Evolutionary conservation across 2,113 vertebrate species (phyloP).

Genomic region (Macrotus californicus): DNA sequence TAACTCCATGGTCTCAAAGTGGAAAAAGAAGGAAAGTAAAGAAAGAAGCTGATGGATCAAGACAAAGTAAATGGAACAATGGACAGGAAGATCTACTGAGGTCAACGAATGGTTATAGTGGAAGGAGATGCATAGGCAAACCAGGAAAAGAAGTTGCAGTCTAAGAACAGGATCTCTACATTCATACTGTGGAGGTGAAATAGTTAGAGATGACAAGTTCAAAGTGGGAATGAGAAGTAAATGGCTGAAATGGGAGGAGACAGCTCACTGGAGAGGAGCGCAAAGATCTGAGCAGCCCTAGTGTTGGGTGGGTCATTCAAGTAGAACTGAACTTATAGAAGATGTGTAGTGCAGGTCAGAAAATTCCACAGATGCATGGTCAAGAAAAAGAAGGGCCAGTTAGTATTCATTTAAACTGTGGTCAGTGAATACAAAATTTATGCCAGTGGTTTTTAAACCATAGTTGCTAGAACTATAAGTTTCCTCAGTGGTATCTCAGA

Average conservation of each 20-base stretch:
- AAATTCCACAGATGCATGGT: background rate
- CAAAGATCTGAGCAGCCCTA: background rate
- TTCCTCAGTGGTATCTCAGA: background rate
- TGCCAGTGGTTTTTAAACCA: background rate
- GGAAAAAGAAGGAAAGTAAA: background rate
- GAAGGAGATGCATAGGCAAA: background rate
- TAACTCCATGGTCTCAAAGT: background rate
- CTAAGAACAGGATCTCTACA: background rate
- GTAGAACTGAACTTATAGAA: background rate
- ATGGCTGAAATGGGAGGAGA: background rate
- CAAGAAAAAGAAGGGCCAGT: background rate
- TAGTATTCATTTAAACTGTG: background rate
- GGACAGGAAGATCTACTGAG: background rate
- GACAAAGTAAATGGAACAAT: background rate
- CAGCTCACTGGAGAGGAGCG: background rate
- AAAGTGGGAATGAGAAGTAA: background rate
- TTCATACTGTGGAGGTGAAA: background rate
- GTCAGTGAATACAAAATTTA: conserved; percentile 1
- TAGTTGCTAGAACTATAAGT: background rate
- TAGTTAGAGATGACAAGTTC: background rate
- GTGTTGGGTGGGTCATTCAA: background rate
- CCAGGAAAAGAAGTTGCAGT: background rate
- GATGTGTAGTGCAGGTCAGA: background rate
- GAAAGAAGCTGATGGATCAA: background rate
- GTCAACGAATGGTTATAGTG: background rate